A percentile compares a stretch with the other conserved stretches of the same genome.
phyloP scores from a whole-genome alignment of 2,888 invertebrate genomes.

The Andrena dorsata region DNA sequence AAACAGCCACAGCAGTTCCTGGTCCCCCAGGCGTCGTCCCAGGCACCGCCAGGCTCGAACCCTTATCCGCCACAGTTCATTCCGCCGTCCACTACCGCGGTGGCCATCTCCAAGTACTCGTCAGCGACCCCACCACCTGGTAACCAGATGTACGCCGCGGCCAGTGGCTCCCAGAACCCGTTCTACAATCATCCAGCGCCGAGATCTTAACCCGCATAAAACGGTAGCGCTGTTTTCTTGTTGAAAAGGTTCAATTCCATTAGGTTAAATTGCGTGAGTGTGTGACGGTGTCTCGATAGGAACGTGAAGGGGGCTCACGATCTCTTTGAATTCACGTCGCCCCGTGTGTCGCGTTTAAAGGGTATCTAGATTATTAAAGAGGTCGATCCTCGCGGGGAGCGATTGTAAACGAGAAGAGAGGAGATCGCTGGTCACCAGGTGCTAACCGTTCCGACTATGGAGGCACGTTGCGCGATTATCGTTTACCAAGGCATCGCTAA shows the following conservation, averaged over 20 bases:
- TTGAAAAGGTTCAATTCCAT: constrained; percentile 30
- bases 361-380: constrained; percentile 29
- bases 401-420: constrained; percentile 39
- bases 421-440: constrained; percentile 53
- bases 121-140: constrained; percentile 70
- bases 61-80: constrained; percentile 82
- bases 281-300: constrained; percentile 9
- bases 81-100: constrained; percentile 73
- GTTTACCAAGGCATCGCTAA: constrained; percentile 24
- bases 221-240: constrained; percentile 67
- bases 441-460: constrained; percentile 55
- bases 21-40: constrained; percentile 70
- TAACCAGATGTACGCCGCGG: constrained; percentile 58
- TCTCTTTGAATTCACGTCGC: constrained; percentile 42
- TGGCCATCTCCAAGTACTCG: constrained; percentile 69
- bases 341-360: constrained; percentile 16
- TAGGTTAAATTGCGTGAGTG: constrained; percentile 32
- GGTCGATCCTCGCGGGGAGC: constrained; percentile 4
- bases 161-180: constrained; percentile 71
- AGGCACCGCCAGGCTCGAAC: constrained; percentile 83
- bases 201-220: constrained; percentile 78
- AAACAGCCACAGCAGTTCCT: constrained; percentile 63
- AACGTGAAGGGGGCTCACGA: constrained; percentile 36
- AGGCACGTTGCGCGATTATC: constrained; percentile 33
- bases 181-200: constrained; percentile 79